A percentile compares a stretch with the other conserved stretches of the same genome.
Conservation (phyloP, 2,797 vertebrate genomes). For the Microhierax caerulescens region DNA sequence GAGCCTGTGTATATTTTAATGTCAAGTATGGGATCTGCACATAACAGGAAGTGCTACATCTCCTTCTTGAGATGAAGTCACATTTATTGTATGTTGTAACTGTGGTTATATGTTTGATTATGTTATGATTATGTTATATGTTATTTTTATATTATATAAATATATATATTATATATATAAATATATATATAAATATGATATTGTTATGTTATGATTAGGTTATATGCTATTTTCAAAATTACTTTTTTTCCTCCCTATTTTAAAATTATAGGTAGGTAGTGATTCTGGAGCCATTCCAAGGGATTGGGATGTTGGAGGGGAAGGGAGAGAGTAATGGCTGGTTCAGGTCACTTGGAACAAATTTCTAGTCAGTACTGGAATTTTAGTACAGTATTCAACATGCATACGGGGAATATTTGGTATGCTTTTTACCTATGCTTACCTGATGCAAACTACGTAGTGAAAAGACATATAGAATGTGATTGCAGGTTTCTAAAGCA, state of each 20-base stretch:
- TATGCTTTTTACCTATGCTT: background rate
- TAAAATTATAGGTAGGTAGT: background rate
- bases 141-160: too few relatives aligned
- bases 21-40: background rate
- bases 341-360: background rate
- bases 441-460: background rate
- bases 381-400: background rate
- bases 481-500: background rate
- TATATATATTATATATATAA: too few relatives aligned
- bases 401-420: background rate
- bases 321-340: background rate
- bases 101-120: background rate
- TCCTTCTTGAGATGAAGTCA: background rate
- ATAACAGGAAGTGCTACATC: background rate
- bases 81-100: background rate
- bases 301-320: background rate
- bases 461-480: background rate
- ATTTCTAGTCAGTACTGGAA: background rate
- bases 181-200: too few relatives aligned
- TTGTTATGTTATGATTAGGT: too few relatives aligned
- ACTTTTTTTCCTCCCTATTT: accelerated
- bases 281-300: background rate
- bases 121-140: too few relatives aligned
- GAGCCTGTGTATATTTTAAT: background rate
- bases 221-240: background rate